phyloP scores from a whole-genome alignment of 2,113 vertebrate species.

The Urocitellus parryii region DNA sequence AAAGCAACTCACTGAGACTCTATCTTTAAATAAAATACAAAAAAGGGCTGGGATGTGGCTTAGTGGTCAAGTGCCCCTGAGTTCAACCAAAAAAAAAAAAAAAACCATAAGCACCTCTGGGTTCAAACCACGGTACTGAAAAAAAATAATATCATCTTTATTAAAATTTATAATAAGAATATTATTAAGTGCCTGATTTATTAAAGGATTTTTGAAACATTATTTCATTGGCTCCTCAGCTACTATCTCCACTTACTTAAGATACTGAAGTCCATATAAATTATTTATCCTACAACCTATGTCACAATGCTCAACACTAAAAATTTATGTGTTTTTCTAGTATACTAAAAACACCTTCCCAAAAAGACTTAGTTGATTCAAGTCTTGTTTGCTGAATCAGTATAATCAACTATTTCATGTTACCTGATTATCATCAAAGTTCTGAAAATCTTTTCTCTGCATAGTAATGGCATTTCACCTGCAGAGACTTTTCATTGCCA shows the following conservation, averaged over 20 bases:
- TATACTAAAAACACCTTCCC: not conserved
- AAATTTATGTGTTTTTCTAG: not conserved
- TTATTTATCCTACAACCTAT: not conserved
- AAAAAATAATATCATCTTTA: not conserved
- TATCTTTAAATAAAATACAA: no score
- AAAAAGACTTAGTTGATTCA: conserved; percentile 21
- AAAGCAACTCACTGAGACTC: no score
- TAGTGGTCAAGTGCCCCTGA: no score
- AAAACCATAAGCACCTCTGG: no score
- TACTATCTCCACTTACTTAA: conserved; percentile 44
- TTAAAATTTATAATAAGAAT: conserved; percentile 45
- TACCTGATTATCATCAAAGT: not conserved
- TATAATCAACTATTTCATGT: not conserved
- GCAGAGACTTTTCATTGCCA: conserved; percentile 53
- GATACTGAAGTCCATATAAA: conserved; percentile 19
- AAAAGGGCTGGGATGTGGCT: no score
- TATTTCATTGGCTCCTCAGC: conserved; percentile 47
- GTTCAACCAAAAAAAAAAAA: no score
- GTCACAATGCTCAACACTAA: conserved; percentile 16
- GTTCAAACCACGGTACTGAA: no score
- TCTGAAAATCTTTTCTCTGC: conserved; percentile 21
- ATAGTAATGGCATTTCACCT: conserved; percentile 42
- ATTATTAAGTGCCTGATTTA: not conserved
- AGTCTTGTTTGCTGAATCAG: not conserved
- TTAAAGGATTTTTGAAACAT: conserved; percentile 40